Evolutionary conservation across 2,113 vertebrate genomes (phyloP).

Genomic region (Sprattus sprattus): DNA sequence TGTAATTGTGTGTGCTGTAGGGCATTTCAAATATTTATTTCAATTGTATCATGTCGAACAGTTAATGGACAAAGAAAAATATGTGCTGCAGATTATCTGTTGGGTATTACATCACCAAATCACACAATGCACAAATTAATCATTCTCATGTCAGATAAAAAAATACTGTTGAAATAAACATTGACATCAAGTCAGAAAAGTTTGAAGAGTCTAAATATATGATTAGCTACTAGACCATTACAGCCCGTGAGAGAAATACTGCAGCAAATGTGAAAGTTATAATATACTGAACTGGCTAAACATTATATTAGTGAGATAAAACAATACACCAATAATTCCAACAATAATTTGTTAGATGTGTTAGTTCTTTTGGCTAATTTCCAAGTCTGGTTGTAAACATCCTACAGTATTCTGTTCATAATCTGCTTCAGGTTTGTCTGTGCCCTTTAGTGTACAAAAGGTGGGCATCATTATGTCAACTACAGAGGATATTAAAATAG

Average conservation of each 20-base stretch:
- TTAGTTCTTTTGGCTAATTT: no score
- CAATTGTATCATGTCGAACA: neutral
- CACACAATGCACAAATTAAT: neutral
- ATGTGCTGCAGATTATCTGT: no score
- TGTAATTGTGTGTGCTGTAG: neutral
- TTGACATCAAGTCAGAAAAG: neutral
- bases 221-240: neutral
- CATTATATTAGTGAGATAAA: no score
- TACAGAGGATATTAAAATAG: neutral
- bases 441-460: neutral
- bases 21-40: neutral
- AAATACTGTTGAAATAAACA: neutral
- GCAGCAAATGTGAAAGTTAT: no score
- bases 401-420: neutral
- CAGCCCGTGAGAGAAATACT: no score
- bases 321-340: no score
- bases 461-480: neutral
- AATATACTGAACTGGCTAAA: no score
- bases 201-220: neutral
- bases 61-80: neutral
- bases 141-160: neutral
- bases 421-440: neutral
- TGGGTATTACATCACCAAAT: neutral
- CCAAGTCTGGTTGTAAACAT: no score
- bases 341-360: neutral